Conservation (phyloP, 1,140 invertebrate species). For the Lepidurus couesii region DNA sequence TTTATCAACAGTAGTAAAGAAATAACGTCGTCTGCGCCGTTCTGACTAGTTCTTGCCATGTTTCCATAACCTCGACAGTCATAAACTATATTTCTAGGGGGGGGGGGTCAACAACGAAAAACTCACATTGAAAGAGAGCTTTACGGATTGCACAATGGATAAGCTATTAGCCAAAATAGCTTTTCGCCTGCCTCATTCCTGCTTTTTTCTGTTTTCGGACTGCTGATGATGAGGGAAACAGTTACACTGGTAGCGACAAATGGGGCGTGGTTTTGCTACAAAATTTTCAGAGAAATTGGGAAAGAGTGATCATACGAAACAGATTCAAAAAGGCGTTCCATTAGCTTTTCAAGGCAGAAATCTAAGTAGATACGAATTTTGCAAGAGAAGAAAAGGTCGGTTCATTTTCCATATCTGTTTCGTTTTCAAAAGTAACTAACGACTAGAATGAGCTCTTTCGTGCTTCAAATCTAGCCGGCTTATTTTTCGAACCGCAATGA, state of each 20-base stretch:
- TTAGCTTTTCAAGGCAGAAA: conserved; percentile 22
- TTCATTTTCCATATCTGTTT: not conserved
- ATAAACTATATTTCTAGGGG: not conserved
- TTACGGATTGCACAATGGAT: conserved; percentile 14
- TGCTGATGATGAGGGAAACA: not conserved
- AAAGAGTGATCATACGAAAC: conserved; percentile 8
- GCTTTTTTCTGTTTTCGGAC: not conserved
- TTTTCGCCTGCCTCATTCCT: not conserved
- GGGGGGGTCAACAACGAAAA: not conserved
- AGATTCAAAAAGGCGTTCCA: conserved; percentile 10
- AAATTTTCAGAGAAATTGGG: not conserved
- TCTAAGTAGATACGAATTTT: conserved; percentile 8
- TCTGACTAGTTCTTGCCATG: not conserved
- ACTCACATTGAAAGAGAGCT: not conserved
- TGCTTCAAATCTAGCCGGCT: not conserved
- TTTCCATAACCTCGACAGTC: not conserved
- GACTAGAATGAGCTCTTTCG: conserved; percentile 4
- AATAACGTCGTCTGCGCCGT: not conserved
- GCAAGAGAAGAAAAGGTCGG: not conserved
- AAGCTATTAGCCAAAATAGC: not conserved
- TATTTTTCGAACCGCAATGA: not conserved
- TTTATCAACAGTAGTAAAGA: not conserved
- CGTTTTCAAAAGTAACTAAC: not conserved
- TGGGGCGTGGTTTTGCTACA: conserved; percentile 1
- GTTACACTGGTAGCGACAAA: not conserved